phyloP scores from a whole-genome alignment of 92 coral and sea anemone genomes.

The Galaxea fascicularis region DNA sequence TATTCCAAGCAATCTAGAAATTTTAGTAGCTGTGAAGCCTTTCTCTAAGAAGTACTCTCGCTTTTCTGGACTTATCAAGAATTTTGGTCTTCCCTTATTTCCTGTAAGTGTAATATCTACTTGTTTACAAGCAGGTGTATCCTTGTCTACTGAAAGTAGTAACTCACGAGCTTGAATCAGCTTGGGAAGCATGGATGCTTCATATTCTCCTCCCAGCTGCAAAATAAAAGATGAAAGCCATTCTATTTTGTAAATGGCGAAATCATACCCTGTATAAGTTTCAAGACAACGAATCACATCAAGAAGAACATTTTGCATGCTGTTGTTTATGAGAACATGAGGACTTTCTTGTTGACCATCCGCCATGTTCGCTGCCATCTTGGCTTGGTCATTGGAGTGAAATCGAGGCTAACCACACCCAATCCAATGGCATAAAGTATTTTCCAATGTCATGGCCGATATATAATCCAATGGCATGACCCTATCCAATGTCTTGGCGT shows the following conservation, averaged over 20 bases:
- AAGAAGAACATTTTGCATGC: conserved; percentile 9
- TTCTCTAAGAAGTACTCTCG: conserved; percentile 15
- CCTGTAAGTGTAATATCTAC: conserved; percentile 21
- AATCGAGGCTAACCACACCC: not conserved
- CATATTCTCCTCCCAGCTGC: conserved; percentile 36
- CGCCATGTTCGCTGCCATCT: conserved; percentile 2
- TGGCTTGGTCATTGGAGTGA: not conserved
- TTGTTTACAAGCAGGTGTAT: not conserved
- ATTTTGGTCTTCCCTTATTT: conserved; percentile 7
- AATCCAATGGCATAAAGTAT: too few species aligned
- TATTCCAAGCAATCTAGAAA: conserved; percentile 60
- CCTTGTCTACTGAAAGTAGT: conserved; percentile 3
- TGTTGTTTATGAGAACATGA: not conserved
- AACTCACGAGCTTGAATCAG: conserved; percentile 38
- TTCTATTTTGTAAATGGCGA: too few species aligned
- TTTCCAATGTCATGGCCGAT: too few species aligned
- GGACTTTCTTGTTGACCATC: conserved; percentile 39
- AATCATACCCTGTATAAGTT: conserved; percentile 18
- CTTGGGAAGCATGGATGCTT: conserved; percentile 30
- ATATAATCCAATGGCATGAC: not conserved
- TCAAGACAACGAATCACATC: conserved; percentile 23
- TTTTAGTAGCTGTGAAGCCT: conserved; percentile 73
- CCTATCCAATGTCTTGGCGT: too few species aligned
- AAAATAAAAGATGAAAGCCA: conserved; percentile 29
- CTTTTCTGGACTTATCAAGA: conserved; percentile 1